A percentile compares a stretch with the other conserved stretches of the same genome.
These are phyloP conservation scores for Sarcophaga carnaria DNA, from an alignment of 2,888 invertebrate genomes.

Conservation along the genomic window DNA sequence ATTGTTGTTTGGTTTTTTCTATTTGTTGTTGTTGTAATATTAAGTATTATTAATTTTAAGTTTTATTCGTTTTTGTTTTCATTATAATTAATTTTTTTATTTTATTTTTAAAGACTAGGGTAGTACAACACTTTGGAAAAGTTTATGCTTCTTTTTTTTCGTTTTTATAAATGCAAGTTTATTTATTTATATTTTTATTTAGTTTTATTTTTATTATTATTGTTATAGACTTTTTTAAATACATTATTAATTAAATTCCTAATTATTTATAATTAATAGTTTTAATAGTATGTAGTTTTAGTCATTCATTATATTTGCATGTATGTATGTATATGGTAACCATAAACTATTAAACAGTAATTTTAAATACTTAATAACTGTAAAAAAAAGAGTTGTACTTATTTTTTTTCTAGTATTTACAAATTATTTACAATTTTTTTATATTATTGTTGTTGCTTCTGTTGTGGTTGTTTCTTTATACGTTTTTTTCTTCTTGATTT, in stretches of 20 bases:
- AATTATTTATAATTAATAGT: not conserved
- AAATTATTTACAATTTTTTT: constrained; percentile 40
- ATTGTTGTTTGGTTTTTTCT: constrained; percentile 14
- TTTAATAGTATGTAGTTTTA: not conserved
- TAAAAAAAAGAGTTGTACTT: not conserved
- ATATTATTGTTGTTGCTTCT: not conserved
- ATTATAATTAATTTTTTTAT: constrained; percentile 20
- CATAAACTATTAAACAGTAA: constrained; percentile 35
- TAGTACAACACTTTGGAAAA: constrained; percentile 38
- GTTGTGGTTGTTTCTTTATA: not conserved
- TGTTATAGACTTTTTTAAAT: not conserved
- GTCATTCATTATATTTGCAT: not conserved
- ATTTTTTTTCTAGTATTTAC: constrained; percentile 42
- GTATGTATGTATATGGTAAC: constrained; percentile 36
- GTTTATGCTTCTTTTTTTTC: not conserved
- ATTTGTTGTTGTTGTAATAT: constrained; percentile 6
- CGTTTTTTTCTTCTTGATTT: not conserved
- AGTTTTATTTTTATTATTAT: not conserved
- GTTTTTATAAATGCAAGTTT: constrained; percentile 45
- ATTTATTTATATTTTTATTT: not conserved
- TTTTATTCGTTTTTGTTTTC: constrained; percentile 24
- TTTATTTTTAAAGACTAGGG: constrained; percentile 19
- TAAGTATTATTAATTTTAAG: constrained; percentile 33
- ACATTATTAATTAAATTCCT: not conserved
- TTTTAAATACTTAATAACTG: not conserved